A percentile compares a stretch with the other conserved stretches of the same genome.
These are phyloP conservation scores for Cardiocondyla obscurior DNA, from an alignment of 1,140 invertebrate species.

Conservation along the genomic window DNA sequence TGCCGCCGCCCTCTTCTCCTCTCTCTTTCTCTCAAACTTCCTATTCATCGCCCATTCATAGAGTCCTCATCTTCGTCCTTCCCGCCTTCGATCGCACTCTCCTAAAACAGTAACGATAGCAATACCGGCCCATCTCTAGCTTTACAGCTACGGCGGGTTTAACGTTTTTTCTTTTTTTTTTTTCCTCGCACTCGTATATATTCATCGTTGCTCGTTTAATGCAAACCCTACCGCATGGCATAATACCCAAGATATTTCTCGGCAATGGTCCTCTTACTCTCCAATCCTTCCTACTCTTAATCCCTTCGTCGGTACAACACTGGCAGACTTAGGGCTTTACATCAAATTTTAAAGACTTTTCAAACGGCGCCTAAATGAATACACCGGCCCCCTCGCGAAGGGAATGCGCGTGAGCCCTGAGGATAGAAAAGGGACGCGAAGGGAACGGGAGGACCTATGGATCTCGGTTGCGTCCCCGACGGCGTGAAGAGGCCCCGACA, in stretches of 20 bases:
- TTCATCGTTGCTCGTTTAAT: conserved; percentile 69
- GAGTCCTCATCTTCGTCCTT: conserved; percentile 50
- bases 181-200: conserved; percentile 47
- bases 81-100: conserved; percentile 24
- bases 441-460: conserved; percentile 1
- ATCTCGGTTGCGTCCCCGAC: conserved; percentile 21
- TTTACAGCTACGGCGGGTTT: conserved; percentile 61
- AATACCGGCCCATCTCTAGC: conserved; percentile 64
- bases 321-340: conserved; percentile 63
- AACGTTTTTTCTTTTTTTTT: conserved; percentile 55
- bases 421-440: neutral
- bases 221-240: conserved; percentile 57
- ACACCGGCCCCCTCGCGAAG: conserved; percentile 1
- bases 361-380: conserved; percentile 57
- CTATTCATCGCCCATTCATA: conserved; percentile 63
- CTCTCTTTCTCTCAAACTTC: neutral
- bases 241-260: conserved; percentile 59
- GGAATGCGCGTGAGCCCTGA: conserved; percentile 9
- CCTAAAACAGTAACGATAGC: conserved; percentile 59
- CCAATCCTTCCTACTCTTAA: conserved; percentile 52
- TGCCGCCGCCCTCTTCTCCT: neutral
- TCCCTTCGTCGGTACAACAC: conserved; percentile 59
- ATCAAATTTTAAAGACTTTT: conserved; percentile 72
- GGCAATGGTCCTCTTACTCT: neutral
- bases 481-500: conserved; percentile 53